phyloP scores from a whole-genome alignment of 1,140 invertebrate species.

The Pachypsylla venusta region DNA sequence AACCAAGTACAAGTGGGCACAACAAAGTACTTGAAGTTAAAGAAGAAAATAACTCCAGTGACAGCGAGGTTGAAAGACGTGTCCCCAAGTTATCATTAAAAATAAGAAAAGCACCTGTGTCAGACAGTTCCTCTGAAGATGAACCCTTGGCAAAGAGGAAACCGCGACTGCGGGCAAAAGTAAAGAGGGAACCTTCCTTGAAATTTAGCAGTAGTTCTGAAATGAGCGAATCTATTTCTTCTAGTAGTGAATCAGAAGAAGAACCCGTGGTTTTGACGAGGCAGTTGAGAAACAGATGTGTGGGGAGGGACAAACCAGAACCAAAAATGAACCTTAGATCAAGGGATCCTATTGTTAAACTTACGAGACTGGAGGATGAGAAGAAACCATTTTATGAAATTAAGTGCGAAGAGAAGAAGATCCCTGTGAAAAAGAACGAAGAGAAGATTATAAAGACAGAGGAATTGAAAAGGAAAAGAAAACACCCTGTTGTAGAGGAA shows the following conservation, averaged over 20 bases:
- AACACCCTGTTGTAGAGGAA: neutral
- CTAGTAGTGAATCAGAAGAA: neutral
- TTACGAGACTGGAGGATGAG: neutral
- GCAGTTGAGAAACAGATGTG: neutral
- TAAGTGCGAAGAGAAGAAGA: neutral
- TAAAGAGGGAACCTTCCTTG: neutral
- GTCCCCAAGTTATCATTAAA: neutral
- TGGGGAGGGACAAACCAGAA: neutral
- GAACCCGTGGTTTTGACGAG: neutral
- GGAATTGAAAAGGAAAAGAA: constrained; percentile 16
- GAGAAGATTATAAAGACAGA: neutral
- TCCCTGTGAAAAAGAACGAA: constrained; percentile 7
- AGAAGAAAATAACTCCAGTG: neutral
- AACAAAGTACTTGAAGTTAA: neutral
- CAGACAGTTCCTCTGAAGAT: neutral
- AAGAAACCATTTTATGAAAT: neutral
- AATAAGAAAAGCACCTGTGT: neutral
- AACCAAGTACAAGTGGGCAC: neutral
- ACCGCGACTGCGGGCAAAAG: neutral
- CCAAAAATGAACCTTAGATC: constrained; percentile 5
- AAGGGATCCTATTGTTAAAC: neutral
- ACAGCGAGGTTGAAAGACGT: neutral
- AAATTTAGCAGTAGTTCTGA: neutral
- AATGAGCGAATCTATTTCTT: neutral
- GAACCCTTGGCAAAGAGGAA: neutral